Percentiles rank a stretch among this genome's conserved stretches.
Evolutionary conservation across 2,888 invertebrate genomes (phyloP).

Genomic region (Cremastinae sp.): DNA sequence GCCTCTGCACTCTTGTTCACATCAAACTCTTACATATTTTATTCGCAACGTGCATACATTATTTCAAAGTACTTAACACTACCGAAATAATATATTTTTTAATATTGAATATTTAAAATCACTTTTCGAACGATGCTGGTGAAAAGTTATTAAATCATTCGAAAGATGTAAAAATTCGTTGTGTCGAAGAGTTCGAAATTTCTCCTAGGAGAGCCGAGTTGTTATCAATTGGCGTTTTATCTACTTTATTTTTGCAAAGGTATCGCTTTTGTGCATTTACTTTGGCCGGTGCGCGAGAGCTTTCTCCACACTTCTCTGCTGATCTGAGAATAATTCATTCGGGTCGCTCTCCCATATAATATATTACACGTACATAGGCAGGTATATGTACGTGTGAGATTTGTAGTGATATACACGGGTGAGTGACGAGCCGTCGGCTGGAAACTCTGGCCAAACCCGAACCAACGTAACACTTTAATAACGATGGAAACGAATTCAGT

Average conservation of each 20-base stretch:
- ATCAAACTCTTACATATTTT: constrained; percentile 35
- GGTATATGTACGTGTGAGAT: constrained; percentile 6
- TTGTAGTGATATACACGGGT: constrained; percentile 36
- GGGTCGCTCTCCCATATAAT: constrained; percentile 43
- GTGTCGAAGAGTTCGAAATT: too few species aligned
- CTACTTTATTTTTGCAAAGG: not conserved
- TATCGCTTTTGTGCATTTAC: constrained; percentile 1
- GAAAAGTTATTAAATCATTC: too few species aligned
- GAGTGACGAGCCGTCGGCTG: constrained; percentile 61
- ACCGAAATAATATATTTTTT: not conserved
- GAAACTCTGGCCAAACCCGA: constrained; percentile 31
- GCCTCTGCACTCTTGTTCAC: constrained; percentile 65
- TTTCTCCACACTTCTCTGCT: constrained; percentile 56
- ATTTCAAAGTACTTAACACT: not conserved
- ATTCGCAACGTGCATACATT: constrained; percentile 1
- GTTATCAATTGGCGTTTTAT: too few species aligned
- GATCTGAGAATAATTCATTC: constrained; percentile 61
- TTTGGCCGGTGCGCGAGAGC: constrained; percentile 45
- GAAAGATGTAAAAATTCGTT: too few species aligned
- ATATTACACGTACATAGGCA: constrained; percentile 5
- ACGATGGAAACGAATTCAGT: constrained; percentile 34
- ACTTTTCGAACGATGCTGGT: too few species aligned
- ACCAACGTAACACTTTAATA: constrained; percentile 34
- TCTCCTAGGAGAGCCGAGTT: too few species aligned
- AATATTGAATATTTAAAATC: too few species aligned